These are phyloP conservation scores for Athene noctua DNA, from an alignment of 2,113 vertebrate species.

Conservation along the genomic window DNA sequence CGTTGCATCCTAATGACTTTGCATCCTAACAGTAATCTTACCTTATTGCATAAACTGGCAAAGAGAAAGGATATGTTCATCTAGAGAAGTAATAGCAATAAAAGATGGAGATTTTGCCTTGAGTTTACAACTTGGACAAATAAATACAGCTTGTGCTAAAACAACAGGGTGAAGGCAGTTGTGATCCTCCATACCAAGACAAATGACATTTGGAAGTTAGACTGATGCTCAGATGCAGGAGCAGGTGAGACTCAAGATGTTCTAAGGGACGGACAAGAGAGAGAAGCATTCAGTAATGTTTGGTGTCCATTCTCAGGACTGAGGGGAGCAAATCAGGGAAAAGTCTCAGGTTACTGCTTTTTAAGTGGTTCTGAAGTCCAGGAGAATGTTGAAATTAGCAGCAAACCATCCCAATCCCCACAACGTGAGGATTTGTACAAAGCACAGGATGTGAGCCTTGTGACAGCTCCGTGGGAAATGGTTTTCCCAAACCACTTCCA, in stretches of 20 bases:
- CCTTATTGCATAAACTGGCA: not conserved
- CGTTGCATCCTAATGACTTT: not conserved
- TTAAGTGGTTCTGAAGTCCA: not conserved
- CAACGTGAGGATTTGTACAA: not conserved
- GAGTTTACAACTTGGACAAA: not conserved
- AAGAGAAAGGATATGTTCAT: constrained; percentile 29
- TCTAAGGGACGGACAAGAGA: not conserved
- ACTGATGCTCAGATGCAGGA: not conserved
- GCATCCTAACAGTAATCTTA: not conserved
- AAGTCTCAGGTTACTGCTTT: not conserved
- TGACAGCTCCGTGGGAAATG: not conserved
- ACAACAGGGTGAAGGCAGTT: not conserved
- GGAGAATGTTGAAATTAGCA: not conserved
- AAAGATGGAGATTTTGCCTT: not conserved
- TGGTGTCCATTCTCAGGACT: not conserved
- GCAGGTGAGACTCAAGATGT: not conserved
- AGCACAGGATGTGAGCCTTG: not conserved
- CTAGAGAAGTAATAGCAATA: not conserved
- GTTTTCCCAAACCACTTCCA: constrained; percentile 20
- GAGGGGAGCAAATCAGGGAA: not conserved
- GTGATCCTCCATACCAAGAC: not conserved
- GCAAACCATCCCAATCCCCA: not conserved
- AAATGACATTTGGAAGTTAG: not conserved
- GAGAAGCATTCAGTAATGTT: not conserved
- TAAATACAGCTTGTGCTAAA: not conserved